Conservation (phyloP, 2,888 invertebrate genomes). For the Teleogryllus oceanicus region DNA sequence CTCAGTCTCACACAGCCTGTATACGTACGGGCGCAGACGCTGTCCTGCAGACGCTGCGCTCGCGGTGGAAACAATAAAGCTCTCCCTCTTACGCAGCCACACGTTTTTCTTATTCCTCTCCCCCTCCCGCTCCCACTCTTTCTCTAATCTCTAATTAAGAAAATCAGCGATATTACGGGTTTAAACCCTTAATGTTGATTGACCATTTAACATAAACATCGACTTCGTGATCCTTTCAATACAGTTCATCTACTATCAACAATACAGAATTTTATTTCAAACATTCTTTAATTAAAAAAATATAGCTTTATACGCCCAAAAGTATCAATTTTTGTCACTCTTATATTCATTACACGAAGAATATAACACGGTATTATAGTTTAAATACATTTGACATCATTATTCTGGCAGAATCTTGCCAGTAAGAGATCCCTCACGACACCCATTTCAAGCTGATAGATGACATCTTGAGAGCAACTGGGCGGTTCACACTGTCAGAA, state of each 20-base stretch:
- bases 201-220: not conserved
- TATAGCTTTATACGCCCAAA: not conserved
- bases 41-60: not conserved
- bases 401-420: no score
- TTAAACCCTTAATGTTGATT: not conserved
- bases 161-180: not conserved
- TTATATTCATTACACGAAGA: no score
- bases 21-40: not conserved
- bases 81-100: not conserved
- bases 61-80: constrained; percentile 1
- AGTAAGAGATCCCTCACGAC: no score
- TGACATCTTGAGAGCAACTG: no score
- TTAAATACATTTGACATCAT: no score
- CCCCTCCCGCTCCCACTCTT: not conserved
- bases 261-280: not conserved
- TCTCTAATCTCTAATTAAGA: not conserved
- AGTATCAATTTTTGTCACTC: no score
- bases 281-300: not conserved
- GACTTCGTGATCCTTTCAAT: not conserved
- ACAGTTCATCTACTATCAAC: not conserved
- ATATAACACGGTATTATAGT: no score
- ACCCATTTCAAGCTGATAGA: no score
- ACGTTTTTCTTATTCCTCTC: not conserved
- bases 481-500: no score
- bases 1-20: not conserved